phyloP scores from a whole-genome alignment of 2,888 invertebrate species.

The Pantelozetes paolii region DNA sequence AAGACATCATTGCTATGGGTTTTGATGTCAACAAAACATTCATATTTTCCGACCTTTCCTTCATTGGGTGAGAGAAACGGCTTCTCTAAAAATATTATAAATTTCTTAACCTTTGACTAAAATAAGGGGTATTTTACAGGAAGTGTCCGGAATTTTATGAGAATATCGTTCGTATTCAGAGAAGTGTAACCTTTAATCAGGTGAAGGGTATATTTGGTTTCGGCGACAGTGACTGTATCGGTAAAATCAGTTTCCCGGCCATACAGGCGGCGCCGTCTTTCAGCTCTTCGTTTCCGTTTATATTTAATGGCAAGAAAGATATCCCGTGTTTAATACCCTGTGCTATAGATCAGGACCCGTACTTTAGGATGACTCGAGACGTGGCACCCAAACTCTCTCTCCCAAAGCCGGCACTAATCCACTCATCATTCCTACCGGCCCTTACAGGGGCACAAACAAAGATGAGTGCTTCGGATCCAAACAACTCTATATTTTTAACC shows the following conservation, averaged over 20 bases:
- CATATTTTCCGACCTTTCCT: constrained; percentile 90
- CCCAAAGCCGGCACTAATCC: constrained; percentile 80
- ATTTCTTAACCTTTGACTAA: not conserved
- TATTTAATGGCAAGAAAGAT: constrained; percentile 73
- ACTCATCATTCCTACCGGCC: constrained; percentile 85
- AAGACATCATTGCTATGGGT: constrained; percentile 95
- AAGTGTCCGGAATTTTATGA: constrained; percentile 84
- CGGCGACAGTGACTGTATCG: constrained; percentile 88
- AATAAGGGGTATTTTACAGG: constrained; percentile 55
- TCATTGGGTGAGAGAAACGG: constrained; percentile 70
- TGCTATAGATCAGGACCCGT: constrained; percentile 96
- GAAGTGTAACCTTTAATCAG: constrained; percentile 93
- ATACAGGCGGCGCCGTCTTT: constrained; percentile 93
- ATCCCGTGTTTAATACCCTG: constrained; percentile 87
- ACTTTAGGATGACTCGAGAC: constrained; percentile 97
- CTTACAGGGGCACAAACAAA: constrained; percentile 95
- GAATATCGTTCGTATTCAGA: constrained; percentile 86
- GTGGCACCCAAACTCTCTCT: constrained; percentile 86
- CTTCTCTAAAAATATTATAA: not conserved
- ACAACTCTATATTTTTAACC: constrained; percentile 88
- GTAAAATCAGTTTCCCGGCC: constrained; percentile 94
- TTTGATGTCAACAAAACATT: constrained; percentile 92
- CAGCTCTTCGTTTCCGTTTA: constrained; percentile 80
- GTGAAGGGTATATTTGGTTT: constrained; percentile 98
- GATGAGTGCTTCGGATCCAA: constrained; percentile 94